Percentiles rank a stretch among this genome's conserved stretches.
phyloP scores from a whole-genome alignment of 2,888 invertebrate genomes.

The Nycteola revayana region DNA sequence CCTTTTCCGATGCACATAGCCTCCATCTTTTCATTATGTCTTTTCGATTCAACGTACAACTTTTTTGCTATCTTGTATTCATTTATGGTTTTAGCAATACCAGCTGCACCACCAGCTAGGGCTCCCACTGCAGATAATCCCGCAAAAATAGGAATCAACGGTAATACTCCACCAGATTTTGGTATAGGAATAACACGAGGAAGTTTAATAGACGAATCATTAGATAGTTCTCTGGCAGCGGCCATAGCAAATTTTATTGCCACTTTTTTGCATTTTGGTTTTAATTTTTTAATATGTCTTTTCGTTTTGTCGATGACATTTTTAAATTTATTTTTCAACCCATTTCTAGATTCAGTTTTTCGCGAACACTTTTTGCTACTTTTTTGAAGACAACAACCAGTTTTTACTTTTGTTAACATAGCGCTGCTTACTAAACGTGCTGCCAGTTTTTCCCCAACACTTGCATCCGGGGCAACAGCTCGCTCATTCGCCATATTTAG shows the following conservation, averaged over 20 bases:
- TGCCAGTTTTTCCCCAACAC: constrained; percentile 6
- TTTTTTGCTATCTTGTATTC: constrained; percentile 21
- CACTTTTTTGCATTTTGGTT: constrained; percentile 16
- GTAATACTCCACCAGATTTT: constrained; percentile 45
- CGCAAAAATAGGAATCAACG: constrained; percentile 47
- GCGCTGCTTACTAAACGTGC: constrained; percentile 10
- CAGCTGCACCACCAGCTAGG: constrained; percentile 47
- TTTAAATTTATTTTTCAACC: constrained; percentile 12
- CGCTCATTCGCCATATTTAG: constrained; percentile 38
- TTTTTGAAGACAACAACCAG: constrained; percentile 8
- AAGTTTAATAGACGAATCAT: constrained; percentile 23
- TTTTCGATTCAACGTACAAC: background rate
- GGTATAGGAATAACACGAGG: constrained; percentile 43
- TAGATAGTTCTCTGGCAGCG: constrained; percentile 14
- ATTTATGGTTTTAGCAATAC: too few species aligned
- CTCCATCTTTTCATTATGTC: constrained; percentile 5
- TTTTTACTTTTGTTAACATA: constrained; percentile 7
- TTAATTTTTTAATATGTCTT: constrained; percentile 13
- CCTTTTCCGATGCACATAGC: too few species aligned
- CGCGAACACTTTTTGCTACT: background rate
- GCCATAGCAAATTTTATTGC: constrained; percentile 18
- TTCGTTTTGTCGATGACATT: constrained; percentile 11
- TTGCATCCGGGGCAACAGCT: constrained; percentile 3
- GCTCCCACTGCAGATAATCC: constrained; percentile 43
- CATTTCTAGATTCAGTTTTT: background rate